These are phyloP conservation scores for Ambastaia sidthimunki DNA, from an alignment of 2,797 vertebrate genomes.

Conservation along the genomic window DNA sequence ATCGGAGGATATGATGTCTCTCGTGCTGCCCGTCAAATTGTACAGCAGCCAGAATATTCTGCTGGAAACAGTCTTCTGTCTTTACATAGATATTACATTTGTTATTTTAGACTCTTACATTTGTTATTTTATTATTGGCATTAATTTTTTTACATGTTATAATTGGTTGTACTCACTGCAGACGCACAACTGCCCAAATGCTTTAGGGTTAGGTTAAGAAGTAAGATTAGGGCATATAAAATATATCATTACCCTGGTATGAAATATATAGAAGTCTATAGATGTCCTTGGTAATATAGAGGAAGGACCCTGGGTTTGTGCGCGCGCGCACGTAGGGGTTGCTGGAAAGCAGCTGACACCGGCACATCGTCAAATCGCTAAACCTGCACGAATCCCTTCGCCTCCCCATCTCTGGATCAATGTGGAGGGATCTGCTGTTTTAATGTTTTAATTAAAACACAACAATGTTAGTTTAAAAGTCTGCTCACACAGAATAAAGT, in stretches of 20 bases:
- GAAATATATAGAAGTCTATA: background rate
- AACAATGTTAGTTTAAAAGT: constrained; percentile 75
- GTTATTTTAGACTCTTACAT: no score
- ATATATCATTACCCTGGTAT: background rate
- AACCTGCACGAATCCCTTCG: constrained; percentile 48
- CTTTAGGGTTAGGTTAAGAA: background rate
- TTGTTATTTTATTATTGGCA: no score
- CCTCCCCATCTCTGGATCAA: constrained; percentile 21
- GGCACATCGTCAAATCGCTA: constrained; percentile 44
- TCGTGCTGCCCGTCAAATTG: background rate
- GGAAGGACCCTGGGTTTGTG: background rate
- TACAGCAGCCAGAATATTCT: no score
- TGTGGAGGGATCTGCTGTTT: constrained; percentile 65
- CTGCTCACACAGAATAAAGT: background rate
- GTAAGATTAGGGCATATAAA: background rate
- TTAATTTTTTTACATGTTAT: no score
- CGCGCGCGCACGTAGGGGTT: background rate
- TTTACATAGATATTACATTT: no score
- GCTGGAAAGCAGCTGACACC: constrained; percentile 51
- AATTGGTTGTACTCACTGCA: no score
- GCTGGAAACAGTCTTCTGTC: no score
- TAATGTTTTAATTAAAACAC: constrained; percentile 84
- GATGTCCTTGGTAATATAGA: background rate
- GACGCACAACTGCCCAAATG: background rate
- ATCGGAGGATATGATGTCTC: background rate